Evolutionary conservation across 2,113 vertebrate species (phyloP), one percentile per base, ranked within the genome.

Genomic region (Arothron firmamentum): DNA sequence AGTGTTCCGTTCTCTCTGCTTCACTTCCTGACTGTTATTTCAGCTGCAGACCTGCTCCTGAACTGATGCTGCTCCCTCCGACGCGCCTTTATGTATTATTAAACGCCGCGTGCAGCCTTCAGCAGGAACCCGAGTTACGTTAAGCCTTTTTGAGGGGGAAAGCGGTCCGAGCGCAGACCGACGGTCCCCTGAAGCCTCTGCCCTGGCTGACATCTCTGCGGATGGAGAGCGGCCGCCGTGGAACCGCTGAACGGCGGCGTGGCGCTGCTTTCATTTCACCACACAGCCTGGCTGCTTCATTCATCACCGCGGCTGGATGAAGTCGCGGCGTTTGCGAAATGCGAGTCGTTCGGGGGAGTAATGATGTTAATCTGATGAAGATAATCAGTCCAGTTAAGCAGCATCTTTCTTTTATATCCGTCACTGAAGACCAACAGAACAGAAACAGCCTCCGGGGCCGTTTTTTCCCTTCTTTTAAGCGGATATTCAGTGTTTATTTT

Each of bases 1-100:
- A 91, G 89, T 91, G 88, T 82, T 88, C 81, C 89, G 86, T 85
- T 82, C 53, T 76, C 48, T 48, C 59, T 43, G 25, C 69, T 78
- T 85, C 59, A 80, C 83, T 86, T 87, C 72, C 83, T 86, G 65
- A 65, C 54, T 84, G 83, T 82, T 86, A 81, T 82, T 85, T 79
- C 78, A 78, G 79, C 72, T 74, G 84, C 65, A 77, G 84, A 81
- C 46, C 61, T 51, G 49, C 73, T 52, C 67, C 65, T 23, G 4
- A 49, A 52, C 74, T 67, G 74, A 62, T 52, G 59, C 54, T 79
- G 56, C 54, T 46, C 65, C 55, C 56, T 23, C 64, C 62, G 15
- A 62, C 62, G 65, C 67, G 58, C 56, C 11, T 64, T 69, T 53
- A 84, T 88, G 60, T 87, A 86, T 88, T 84, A 89, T 88, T 85